These are phyloP conservation scores for Eristalinus sepulchralis DNA, from an alignment of 2,888 invertebrate species.

Conservation along the genomic window DNA sequence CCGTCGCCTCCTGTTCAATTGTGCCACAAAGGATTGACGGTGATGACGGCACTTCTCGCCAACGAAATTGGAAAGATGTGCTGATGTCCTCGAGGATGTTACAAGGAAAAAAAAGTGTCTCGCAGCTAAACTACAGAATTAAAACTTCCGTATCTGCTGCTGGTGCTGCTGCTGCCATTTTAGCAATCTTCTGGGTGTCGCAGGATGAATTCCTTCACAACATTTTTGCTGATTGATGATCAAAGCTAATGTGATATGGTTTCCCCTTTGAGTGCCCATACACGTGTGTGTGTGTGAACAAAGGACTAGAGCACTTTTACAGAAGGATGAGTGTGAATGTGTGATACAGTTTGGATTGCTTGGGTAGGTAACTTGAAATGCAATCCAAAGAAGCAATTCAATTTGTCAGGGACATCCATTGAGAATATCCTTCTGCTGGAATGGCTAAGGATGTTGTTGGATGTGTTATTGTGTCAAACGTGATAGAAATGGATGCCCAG, in stretches of 20 bases:
- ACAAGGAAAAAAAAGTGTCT: slow-evolving; percentile 13
- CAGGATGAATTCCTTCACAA: slow-evolving; percentile 38
- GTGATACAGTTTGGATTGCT: slow-evolving; percentile 7
- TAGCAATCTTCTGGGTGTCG: slow-evolving; percentile 52
- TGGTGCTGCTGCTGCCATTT: slow-evolving; percentile 59
- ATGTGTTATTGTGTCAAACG: not conserved
- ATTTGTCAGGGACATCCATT: slow-evolving; percentile 35
- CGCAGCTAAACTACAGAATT: slow-evolving; percentile 46
- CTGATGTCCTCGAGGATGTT: slow-evolving; percentile 45
- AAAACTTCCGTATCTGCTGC: slow-evolving; percentile 57
- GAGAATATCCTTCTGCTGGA: not conserved
- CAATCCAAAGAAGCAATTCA: slow-evolving; percentile 46
- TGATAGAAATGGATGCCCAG: not conserved
- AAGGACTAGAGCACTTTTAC: not conserved
- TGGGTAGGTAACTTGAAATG: slow-evolving; percentile 23
- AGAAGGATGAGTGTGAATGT: not conserved
- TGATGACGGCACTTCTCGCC: slow-evolving; percentile 51
- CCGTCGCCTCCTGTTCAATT: not conserved
- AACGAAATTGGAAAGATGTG: slow-evolving; percentile 25
- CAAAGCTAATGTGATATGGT: slow-evolving; percentile 38
- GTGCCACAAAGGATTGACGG: not conserved
- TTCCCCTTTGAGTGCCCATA: not conserved
- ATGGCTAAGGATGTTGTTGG: not conserved
- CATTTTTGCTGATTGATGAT: slow-evolving; percentile 55
- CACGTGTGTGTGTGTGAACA: not conserved